Percentiles rank a stretch among this genome's conserved stretches.
These are phyloP conservation scores for Ophion costatus DNA, from an alignment of 2,888 invertebrate species.

Conservation along the genomic window DNA sequence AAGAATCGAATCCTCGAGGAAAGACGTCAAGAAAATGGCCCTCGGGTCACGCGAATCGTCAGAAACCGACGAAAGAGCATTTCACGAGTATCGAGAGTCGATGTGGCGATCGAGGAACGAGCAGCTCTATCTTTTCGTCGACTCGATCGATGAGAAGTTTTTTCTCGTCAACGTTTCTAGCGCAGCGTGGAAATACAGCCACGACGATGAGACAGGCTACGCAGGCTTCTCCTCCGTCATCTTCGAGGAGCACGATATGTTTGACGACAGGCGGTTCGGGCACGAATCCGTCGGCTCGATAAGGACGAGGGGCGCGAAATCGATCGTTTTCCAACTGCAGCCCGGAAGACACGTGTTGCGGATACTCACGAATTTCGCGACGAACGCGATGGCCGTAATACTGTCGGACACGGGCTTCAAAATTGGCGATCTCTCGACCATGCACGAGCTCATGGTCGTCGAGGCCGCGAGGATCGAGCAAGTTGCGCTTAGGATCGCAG, in stretches of 20 bases:
- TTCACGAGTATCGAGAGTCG: conserved; percentile 50
- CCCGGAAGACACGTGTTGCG: conserved; percentile 73
- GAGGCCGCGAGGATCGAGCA: conserved; percentile 69
- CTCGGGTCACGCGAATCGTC: background rate
- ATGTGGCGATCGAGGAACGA: conserved; percentile 67
- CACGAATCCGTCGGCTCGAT: conserved; percentile 35
- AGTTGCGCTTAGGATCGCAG: conserved; percentile 59
- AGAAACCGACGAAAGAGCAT: background rate
- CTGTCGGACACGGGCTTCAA: conserved; percentile 72
- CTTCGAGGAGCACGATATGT: conserved; percentile 69
- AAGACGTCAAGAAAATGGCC: conserved; percentile 40
- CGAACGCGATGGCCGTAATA: conserved; percentile 62
- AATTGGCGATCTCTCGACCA: conserved; percentile 69
- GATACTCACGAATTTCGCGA: conserved; percentile 66
- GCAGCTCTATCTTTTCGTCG: conserved; percentile 73
- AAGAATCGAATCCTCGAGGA: conserved; percentile 22
- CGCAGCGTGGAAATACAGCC: background rate
- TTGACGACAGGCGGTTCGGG: conserved; percentile 44
- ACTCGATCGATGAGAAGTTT: conserved; percentile 72
- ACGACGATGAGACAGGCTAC: background rate
- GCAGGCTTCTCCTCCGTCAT: conserved; percentile 59
- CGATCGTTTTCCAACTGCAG: conserved; percentile 71
- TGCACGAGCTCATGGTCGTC: conserved; percentile 71
- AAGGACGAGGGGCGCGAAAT: conserved; percentile 64
- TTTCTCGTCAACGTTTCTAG: conserved; percentile 70